Base-by-base conservation (phyloP, 2,888 invertebrate species). In the Pyralis farinalis region DNA sequence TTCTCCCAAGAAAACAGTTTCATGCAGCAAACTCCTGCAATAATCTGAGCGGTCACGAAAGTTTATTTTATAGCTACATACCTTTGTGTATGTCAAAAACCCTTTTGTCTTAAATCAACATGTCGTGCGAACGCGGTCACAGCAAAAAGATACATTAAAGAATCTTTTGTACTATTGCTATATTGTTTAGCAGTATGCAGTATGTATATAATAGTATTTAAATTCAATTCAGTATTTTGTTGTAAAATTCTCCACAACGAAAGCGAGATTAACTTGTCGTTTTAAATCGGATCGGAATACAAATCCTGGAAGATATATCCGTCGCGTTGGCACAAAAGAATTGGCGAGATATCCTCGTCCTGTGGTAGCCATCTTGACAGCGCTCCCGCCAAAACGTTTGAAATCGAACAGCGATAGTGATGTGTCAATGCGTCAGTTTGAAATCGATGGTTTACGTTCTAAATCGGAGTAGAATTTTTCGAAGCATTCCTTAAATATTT, bases 291-390 rank as follows among this genome's bases (percentile, higher is more conserved):
- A 58, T 60, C 49, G 57, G 73, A 76, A 80, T 74, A 75, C 67
- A 67, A 64, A 68, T 69, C 63, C 71, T 58, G 56, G 58, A 63
- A 76, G 73, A 79, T 77, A 78, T 75, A 76, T 79, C 68, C 70
- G 67, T 52, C 53, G 66, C 65, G 63, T 57, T 78, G 73, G 75
- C 75, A 74, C 77, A 75, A 81, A 87, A 85, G 85, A 83, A 87
- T 84, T 81, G 85, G 78, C 63, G 78, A 73, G 77, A 77, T 83
- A 83, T 82, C 82, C 75, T 61, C 71, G 66, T 61, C 55, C 60
- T 63, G 65, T 50, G 71, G 71, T 66, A 65, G 67, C 78, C 83
- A 82, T 82, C 73, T 81, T 80, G 75, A 62, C 69, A 63, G 47
- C 45, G 53, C 60, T 73, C 68, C 66, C 73, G 71, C 75, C 71